Conservation (phyloP, 2,797 vertebrate genomes). For the Melanotaenia trifasciata region DNA sequence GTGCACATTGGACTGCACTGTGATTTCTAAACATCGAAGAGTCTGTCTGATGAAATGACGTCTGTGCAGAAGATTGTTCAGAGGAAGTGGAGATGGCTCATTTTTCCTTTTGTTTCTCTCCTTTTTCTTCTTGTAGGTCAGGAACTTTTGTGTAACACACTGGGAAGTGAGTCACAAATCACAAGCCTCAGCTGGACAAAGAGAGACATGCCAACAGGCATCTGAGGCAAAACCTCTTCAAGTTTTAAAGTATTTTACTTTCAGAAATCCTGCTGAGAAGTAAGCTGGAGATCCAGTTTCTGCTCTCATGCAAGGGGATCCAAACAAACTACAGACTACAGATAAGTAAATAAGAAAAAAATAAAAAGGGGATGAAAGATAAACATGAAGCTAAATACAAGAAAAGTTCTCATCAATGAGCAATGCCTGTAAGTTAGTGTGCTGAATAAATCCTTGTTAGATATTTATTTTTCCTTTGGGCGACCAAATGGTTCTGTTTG, state of each 20-base stretch:
- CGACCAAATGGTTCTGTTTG: constrained; percentile 32
- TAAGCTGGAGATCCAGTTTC: constrained; percentile 37
- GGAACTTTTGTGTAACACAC: constrained; percentile 41
- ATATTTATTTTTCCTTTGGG: constrained; percentile 6
- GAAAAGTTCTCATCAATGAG: constrained; percentile 36
- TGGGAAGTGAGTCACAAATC: constrained; percentile 71
- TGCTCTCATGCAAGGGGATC: constrained; percentile 42
- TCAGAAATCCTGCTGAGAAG: constrained; percentile 51
- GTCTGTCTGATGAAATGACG: constrained; percentile 69
- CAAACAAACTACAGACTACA: constrained; percentile 3
- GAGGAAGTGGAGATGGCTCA: constrained; percentile 49
- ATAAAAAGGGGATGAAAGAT: constrained; percentile 33
- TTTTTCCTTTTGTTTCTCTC: constrained; percentile 43
- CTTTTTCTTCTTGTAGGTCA: constrained; percentile 20
- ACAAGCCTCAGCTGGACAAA: constrained; percentile 63
- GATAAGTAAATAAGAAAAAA: not conserved
- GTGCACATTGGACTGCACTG: constrained; percentile 51
- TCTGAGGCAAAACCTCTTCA: constrained; percentile 59
- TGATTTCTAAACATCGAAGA: constrained; percentile 56
- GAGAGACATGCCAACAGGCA: constrained; percentile 55
- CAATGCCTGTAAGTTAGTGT: constrained; percentile 35
- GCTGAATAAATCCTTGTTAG: constrained; percentile 31
- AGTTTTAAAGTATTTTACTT: constrained; percentile 68
- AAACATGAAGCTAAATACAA: constrained; percentile 30
- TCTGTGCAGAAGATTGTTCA: constrained; percentile 63